Evolutionary conservation across 1,140 invertebrate species (phyloP).

Genomic region (Coelopa frigida): DNA sequence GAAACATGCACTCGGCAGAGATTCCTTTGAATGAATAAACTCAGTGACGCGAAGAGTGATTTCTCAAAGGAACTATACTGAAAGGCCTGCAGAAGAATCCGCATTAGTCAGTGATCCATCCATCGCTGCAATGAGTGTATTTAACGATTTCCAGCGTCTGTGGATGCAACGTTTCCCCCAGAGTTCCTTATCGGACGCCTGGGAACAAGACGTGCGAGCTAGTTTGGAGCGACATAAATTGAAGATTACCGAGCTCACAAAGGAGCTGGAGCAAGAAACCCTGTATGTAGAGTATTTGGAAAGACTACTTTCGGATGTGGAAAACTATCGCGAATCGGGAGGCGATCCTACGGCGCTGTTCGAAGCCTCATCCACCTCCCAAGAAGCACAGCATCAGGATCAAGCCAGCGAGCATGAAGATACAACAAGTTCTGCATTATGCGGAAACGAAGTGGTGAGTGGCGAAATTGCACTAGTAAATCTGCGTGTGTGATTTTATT

Average conservation of each 20-base stretch:
- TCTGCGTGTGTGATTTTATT: no score
- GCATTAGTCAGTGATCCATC: no score
- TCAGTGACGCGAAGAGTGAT: no score
- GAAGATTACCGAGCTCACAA: slow-evolving; percentile 67
- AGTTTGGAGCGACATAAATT: slow-evolving; percentile 82
- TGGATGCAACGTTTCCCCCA: slow-evolving; percentile 84
- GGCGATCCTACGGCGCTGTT: slow-evolving; percentile 44
- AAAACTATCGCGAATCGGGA: slow-evolving; percentile 57
- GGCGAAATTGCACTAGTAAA: no score
- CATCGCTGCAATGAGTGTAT: slow-evolving; percentile 90
- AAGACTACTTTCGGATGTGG: slow-evolving; percentile 70
- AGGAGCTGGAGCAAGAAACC: slow-evolving; percentile 82
- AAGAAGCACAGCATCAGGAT: slow-evolving; percentile 2
- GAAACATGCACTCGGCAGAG: no score
- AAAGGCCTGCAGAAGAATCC: no score
- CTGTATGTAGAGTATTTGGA: slow-evolving; percentile 86
- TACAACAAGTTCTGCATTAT: no score
- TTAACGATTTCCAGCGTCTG: slow-evolving; percentile 78
- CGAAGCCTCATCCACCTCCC: slow-evolving; percentile 29
- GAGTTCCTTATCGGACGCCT: slow-evolving; percentile 77
- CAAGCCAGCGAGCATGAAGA: no score
- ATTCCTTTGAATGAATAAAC: no score
- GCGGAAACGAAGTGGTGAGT: no score
- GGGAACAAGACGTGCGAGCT: slow-evolving; percentile 82
- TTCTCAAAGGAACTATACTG: no score